Evolutionary conservation across 2,113 vertebrate species (phyloP), one percentile per base, ranked within the genome.

Genomic region (Recurvirostra avosetta): DNA sequence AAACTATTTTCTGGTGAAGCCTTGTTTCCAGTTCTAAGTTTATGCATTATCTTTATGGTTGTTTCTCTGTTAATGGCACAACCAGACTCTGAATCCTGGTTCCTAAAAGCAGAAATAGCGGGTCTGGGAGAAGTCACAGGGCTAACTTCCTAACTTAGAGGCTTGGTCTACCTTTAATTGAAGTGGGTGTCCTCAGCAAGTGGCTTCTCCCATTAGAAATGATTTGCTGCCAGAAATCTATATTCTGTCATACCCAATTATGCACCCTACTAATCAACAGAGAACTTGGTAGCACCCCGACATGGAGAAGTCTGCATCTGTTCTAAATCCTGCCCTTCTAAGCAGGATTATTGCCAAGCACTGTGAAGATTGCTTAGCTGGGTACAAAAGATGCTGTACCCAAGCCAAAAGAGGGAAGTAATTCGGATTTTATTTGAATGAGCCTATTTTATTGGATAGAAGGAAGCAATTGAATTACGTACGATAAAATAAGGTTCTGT

Each of bases 301-400:
- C 96, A 94, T 73, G 41, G 88, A 96, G 86, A 96, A 97, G 86
- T 94, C 86, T 81, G 94, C 97, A 97, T 98, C 96, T 98, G 97
- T 98, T 97, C 97, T 94, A 96, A 98, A 97, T 95, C 95, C 94
- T 97, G 95, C 97, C 97, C 96, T 97, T 78, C 96, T 79, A 96
- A 96, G 94, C 86, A 96, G 96, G 84, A 97, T 95, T 92, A 63
- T 89, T 93, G 97, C 97, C 98, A 97, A 97, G 80, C 45, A 68
- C 96, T 89, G 76, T 61, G 70, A 96, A 97, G 97, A 97, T 97
- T 97, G 95, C 97, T 98, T 98, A 98, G 97, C 97, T 98, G 97
- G 97, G 97, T 98, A 98, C 97, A 97, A 98, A 98, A 98, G 97
- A 97, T 93, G 83, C 96, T 97, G 96, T 97, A 97, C 70, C 63